Percentiles rank a stretch among this genome's conserved stretches.
Evolutionary conservation across 2,113 vertebrate species (phyloP).

Genomic region (Trematocara macrostoma): DNA sequence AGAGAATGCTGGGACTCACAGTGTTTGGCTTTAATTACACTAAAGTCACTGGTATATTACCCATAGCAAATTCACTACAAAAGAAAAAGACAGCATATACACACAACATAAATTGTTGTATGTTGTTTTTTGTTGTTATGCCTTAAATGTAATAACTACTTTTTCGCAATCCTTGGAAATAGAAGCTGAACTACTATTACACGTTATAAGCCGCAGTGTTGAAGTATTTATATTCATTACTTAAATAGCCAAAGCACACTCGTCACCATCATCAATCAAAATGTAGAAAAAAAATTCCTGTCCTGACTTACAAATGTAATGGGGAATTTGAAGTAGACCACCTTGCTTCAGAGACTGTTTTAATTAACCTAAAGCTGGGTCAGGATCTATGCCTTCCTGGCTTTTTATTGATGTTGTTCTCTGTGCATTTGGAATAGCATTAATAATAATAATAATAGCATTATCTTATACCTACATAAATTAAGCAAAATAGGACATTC

Average conservation of each 20-base stretch:
- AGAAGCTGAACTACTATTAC: background rate
- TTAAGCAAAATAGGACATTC: background rate
- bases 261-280: background rate
- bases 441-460: background rate
- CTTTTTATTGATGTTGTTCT: background rate
- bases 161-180: background rate
- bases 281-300: background rate
- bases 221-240: background rate
- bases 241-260: background rate
- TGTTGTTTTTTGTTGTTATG: background rate
- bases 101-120: background rate
- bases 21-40: background rate
- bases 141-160: background rate
- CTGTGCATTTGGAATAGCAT: background rate
- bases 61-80: background rate
- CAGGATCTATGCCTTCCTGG: background rate
- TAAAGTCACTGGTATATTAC: background rate
- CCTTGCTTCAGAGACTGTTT: background rate
- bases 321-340: background rate
- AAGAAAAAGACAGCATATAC: background rate
- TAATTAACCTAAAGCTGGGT: background rate
- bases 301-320: background rate
- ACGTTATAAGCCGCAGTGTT: background rate
- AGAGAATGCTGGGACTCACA: background rate
- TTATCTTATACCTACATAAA: background rate